These are phyloP conservation scores for Galleria mellonella DNA, from an alignment of 1,140 invertebrate genomes.

Conservation along the genomic window DNA sequence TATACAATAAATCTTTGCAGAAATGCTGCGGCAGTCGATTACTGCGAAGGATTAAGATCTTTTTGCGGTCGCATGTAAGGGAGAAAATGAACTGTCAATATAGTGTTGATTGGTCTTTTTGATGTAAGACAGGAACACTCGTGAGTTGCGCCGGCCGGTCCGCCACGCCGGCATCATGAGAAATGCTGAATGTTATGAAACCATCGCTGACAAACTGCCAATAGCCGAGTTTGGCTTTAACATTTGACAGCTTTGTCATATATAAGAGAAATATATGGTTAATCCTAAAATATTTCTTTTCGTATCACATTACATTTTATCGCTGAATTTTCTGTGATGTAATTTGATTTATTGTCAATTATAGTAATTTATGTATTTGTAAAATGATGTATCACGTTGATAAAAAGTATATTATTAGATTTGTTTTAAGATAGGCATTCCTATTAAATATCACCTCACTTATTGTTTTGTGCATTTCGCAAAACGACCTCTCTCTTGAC, in stretches of 20 bases:
- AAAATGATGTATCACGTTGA: too few relatives aligned
- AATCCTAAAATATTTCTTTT: too few relatives aligned
- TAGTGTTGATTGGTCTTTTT: constrained; percentile 38
- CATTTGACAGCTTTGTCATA: constrained; percentile 4
- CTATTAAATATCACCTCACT: too few relatives aligned
- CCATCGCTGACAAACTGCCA: constrained; percentile 33
- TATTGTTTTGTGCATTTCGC: too few relatives aligned
- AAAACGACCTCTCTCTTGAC: constrained; percentile 1
- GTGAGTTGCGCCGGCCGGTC: constrained; percentile 30
- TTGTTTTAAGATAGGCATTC: too few relatives aligned
- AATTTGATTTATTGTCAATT: too few relatives aligned
- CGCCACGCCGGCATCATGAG: constrained; percentile 23
- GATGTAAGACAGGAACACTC: constrained; percentile 11
- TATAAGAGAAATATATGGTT: constrained; percentile 4
- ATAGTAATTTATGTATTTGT: too few relatives aligned
- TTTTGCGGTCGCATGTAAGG: constrained; percentile 39
- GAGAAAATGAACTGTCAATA: constrained; percentile 39
- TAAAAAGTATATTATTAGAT: too few relatives aligned
- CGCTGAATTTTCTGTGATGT: too few relatives aligned
- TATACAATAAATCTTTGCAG: constrained; percentile 29
- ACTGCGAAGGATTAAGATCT: constrained; percentile 43
- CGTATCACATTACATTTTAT: too few relatives aligned
- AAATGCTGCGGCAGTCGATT: constrained; percentile 27
- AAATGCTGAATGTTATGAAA: constrained; percentile 45
- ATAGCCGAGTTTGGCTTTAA: constrained; percentile 6